Evolutionary conservation across 1,140 invertebrate genomes (phyloP), one percentile per base, ranked within the genome.

Genomic region (Trichomalopsis sarcophagae): DNA sequence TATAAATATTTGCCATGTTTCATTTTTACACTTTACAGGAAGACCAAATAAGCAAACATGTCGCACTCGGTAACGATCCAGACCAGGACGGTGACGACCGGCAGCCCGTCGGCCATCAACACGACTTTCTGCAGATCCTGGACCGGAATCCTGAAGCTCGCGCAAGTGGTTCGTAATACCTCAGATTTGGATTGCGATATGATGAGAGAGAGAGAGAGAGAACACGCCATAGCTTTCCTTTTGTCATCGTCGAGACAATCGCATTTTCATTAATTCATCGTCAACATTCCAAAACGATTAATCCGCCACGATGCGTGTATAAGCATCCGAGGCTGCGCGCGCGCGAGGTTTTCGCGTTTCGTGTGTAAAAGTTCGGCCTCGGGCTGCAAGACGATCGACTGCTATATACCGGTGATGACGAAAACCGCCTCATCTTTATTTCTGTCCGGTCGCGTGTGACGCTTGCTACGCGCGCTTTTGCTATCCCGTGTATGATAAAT

Each of bases 51-150:
- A 75, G 33, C 30, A 3, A 75, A 0, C 36, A 97, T 97, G 97
- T 97, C 96, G 86, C 97, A 97, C 92, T 95, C 96, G 62, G 96
- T 97, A 87, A 97, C 97, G 62, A 96, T 97, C 68, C 97, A 96
- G 21, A 94, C 97, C 85, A 97, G 96, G 33, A 95, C 94, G 5
- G 97, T 96, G n/a, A 97, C 96, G 21, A 96, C 96, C 6, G 95
- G 95, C 33, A 95, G 94, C n/a, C 96, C 96, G 36, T 95, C 96
- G 0, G 94, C 96, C 9, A 94, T 97, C 71, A 97, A 97, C 89
- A 96, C 95, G 4, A 96, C 96, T 30, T 97, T 96, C 90, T 92
- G 97, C 75, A 96, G 96, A 90, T 95, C 96, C 71, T 93, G 95
- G 86, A 95, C 95, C 9, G 97, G 97, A 4, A 89, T 97, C 14